These are phyloP conservation scores for Strix uralensis DNA, from an alignment of 2,113 vertebrate species.

Conservation along the genomic window DNA sequence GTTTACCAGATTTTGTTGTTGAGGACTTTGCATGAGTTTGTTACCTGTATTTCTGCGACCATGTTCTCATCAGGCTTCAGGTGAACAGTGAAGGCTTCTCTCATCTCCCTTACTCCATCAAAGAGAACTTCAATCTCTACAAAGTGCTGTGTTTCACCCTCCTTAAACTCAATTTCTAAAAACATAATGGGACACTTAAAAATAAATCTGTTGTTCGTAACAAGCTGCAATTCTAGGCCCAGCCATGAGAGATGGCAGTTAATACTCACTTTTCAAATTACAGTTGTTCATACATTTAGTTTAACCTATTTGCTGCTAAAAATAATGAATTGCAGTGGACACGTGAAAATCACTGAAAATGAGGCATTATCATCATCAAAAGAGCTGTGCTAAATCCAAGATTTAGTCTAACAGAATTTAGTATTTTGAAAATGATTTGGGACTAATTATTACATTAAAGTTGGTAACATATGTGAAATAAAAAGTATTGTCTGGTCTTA, in stretches of 20 bases:
- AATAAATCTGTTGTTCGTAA: background rate
- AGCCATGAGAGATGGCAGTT: background rate
- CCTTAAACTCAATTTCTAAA: slow-evolving; percentile 89
- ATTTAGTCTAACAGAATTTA: background rate
- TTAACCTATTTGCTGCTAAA: background rate
- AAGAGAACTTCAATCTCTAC: slow-evolving; percentile 90
- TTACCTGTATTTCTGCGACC: slow-evolving; percentile 92
- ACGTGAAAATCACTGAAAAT: background rate
- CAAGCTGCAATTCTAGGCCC: background rate
- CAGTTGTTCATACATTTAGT: background rate
- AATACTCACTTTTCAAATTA: background rate
- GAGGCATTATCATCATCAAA: background rate
- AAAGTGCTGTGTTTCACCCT: slow-evolving; percentile 84
- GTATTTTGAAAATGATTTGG: background rate
- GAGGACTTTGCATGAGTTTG: background rate
- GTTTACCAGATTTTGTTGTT: background rate
- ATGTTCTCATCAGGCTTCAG: slow-evolving; percentile 93
- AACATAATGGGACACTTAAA: slow-evolving; percentile 15
- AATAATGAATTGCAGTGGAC: background rate
- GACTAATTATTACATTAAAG: background rate
- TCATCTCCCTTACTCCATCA: slow-evolving; percentile 89
- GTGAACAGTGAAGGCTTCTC: slow-evolving; percentile 93
- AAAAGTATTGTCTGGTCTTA: background rate
- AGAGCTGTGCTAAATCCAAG: background rate
- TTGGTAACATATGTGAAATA: background rate